Evolutionary conservation across 2,888 invertebrate genomes (phyloP).

Genomic region (Lacanobia wlatinum): DNA sequence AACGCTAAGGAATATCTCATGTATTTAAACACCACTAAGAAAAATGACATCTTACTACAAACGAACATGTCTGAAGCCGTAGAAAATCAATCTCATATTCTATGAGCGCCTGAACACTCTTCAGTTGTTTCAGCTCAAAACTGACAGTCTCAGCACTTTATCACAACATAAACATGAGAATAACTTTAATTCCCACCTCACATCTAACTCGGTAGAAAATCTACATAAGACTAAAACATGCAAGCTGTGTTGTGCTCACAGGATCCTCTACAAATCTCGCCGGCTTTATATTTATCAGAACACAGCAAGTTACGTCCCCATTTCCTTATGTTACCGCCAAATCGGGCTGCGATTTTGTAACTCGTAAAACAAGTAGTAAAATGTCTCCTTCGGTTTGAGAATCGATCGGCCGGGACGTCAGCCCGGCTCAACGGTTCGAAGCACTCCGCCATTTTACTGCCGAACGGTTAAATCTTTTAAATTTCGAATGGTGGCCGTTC

Average conservation of each 20-base stretch:
- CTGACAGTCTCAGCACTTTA: constrained; percentile 31
- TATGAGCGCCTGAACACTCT: constrained; percentile 7
- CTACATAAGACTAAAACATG: constrained; percentile 66
- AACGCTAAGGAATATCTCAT: background rate
- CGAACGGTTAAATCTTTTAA: constrained; percentile 77
- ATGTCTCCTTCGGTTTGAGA: constrained; percentile 78
- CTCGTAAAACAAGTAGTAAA: constrained; percentile 84
- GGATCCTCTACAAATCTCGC: constrained; percentile 73
- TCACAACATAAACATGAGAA: constrained; percentile 51
- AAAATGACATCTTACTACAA: background rate
- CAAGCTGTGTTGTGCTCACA: constrained; percentile 64
- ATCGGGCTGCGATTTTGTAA: constrained; percentile 78
- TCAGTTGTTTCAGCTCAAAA: constrained; percentile 8
- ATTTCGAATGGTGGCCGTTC: constrained; percentile 74
- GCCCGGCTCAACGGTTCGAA: constrained; percentile 68
- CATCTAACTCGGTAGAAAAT: constrained; percentile 52
- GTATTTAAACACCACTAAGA: no score
- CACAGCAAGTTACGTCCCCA: constrained; percentile 64
- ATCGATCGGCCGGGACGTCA: constrained; percentile 77
- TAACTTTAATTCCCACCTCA: constrained; percentile 46
- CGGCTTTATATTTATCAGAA: constrained; percentile 80
- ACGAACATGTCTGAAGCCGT: background rate
- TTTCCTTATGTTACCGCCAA: constrained; percentile 71
- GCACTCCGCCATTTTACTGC: constrained; percentile 74
- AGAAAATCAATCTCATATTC: constrained; percentile 5